A percentile compares a stretch with the other conserved stretches of the same genome.
Conservation (phyloP, 2,797 vertebrate species). For the Oceanodroma leucorhoa region DNA sequence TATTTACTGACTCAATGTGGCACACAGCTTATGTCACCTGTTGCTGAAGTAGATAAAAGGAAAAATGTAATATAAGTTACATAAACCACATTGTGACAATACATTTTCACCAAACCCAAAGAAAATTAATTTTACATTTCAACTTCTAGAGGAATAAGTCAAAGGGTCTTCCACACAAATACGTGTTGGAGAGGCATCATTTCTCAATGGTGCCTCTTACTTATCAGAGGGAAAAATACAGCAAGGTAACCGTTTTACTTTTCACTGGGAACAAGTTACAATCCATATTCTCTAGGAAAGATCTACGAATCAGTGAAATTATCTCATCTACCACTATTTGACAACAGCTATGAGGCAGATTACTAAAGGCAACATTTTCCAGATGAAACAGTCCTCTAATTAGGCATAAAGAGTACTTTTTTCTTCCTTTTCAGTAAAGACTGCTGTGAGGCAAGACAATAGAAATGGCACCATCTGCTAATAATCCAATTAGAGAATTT, state of each 20-base stretch:
- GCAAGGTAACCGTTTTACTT: not conserved
- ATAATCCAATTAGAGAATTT: constrained; percentile 69
- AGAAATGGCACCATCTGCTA: constrained; percentile 70
- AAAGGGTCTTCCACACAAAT: not conserved
- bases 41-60: not conserved
- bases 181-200: fast-evolving
- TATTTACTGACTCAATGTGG: not conserved
- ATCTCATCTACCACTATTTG: constrained; percentile 18
- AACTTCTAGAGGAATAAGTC: not conserved
- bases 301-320: not conserved
- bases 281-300: not conserved
- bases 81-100: not conserved
- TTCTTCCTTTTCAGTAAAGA: constrained; percentile 4
- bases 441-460: constrained; percentile 62
- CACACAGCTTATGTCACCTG: not conserved
- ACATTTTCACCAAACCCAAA: not conserved
- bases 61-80: not conserved
- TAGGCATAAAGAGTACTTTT: constrained; percentile 32
- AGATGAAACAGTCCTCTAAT: constrained; percentile 46
- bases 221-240: not conserved
- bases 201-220: not conserved
- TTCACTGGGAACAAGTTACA: not conserved
- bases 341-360: constrained; percentile 47
- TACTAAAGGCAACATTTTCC: constrained; percentile 27
- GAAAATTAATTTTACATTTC: not conserved